phyloP scores from a whole-genome alignment of 2,797 vertebrate species.

The Triplophysa yarkandensis region DNA sequence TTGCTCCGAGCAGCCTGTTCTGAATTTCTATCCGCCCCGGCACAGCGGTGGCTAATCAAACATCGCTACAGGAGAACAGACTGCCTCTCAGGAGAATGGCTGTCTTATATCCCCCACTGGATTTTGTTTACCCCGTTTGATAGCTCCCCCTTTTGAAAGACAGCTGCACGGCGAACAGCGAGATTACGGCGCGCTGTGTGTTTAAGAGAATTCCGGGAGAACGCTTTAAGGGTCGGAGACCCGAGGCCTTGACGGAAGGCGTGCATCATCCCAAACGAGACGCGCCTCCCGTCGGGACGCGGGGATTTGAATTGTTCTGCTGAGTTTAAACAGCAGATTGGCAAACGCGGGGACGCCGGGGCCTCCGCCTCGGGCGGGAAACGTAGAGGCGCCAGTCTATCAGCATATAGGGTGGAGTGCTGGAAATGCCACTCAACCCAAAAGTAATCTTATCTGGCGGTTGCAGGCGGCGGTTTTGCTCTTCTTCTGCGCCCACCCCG shows the following conservation, averaged over 20 bases:
- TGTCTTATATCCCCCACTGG: constrained; percentile 43
- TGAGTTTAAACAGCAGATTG: constrained; percentile 61
- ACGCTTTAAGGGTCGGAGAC: constrained; percentile 10
- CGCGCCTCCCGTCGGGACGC: constrained; percentile 42
- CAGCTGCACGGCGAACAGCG: constrained; percentile 47
- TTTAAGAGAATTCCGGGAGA: constrained; percentile 32
- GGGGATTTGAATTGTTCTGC: constrained; percentile 55
- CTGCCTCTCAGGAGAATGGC: constrained; percentile 54
- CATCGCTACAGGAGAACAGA: constrained; percentile 54
- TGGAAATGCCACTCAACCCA: constrained; percentile 66
- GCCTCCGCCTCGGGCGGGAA: constrained; percentile 49
- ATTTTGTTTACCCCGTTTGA: constrained; percentile 52
- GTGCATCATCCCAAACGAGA: constrained; percentile 48
- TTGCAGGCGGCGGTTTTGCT: constrained; percentile 62
- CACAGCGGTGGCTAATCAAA: constrained; percentile 57
- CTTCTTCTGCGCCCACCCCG: constrained; percentile 22
- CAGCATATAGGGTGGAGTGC: constrained; percentile 58
- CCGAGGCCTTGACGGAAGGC: constrained; percentile 8
- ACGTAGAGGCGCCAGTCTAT: constrained; percentile 48
- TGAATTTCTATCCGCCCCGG: constrained; percentile 48
- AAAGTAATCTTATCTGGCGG: constrained; percentile 70
- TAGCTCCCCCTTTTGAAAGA: constrained; percentile 42
- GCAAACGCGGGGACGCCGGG: constrained; percentile 39
- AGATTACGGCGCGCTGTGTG: constrained; percentile 50
- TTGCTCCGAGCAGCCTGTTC: constrained; percentile 55